Conservation (phyloP, 2,888 invertebrate genomes). For the Diaperis boleti region DNA sequence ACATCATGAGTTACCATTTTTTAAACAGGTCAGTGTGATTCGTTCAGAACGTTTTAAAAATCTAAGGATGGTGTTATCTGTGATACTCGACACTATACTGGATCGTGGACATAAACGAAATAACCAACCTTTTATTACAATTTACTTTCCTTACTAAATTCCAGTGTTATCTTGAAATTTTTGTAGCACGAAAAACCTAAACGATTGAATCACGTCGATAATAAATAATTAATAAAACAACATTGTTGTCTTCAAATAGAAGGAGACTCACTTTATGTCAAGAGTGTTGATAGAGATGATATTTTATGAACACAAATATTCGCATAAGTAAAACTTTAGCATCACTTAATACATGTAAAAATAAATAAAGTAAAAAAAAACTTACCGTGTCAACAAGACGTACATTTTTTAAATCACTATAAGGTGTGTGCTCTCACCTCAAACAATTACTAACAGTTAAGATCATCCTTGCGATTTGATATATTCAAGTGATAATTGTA, state of each 20-base stretch:
- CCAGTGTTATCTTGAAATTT: too few relatives aligned
- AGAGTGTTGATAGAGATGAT: too few relatives aligned
- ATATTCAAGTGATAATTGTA: slow-evolving; percentile 35
- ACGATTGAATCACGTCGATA: too few relatives aligned
- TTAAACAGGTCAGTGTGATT: slow-evolving; percentile 28
- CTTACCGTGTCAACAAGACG: slow-evolving; percentile 4
- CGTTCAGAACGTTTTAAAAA: slow-evolving; percentile 8
- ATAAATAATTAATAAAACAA: too few relatives aligned
- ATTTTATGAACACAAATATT: too few relatives aligned
- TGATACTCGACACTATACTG: neutral
- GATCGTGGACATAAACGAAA: too few relatives aligned
- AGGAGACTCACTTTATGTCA: too few relatives aligned
- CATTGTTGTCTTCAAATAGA: too few relatives aligned
- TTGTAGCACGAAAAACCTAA: too few relatives aligned
- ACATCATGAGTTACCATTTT: slow-evolving; percentile 1
- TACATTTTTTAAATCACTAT: slow-evolving; percentile 1
- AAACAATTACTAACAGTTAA: slow-evolving; percentile 28
- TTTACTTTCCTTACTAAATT: neutral
- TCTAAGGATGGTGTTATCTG: slow-evolving; percentile 17
- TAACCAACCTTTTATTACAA: neutral
- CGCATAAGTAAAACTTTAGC: too few relatives aligned
- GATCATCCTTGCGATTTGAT: slow-evolving; percentile 36
- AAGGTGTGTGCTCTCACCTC: slow-evolving; percentile 2
- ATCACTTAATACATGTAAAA: too few relatives aligned
- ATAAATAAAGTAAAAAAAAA: too few relatives aligned